Evolutionary conservation across 2,888 invertebrate genomes (phyloP), one percentile per base, ranked within the genome.

Genomic region (Drosophila meridiana): DNA sequence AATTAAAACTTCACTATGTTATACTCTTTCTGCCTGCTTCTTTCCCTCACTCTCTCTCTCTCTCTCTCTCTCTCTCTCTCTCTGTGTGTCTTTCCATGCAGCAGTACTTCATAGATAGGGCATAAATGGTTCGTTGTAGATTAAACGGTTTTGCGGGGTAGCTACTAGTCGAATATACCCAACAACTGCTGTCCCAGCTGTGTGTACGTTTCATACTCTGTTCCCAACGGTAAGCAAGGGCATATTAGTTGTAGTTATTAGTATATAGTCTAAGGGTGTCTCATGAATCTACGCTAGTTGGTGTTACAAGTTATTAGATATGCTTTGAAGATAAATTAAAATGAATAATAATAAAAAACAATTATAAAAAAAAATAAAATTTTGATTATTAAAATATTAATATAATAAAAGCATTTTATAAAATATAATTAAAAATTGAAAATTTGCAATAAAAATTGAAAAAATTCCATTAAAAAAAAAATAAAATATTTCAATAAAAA

Each of bases 121-220:
- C 20, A 7, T 52, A 13, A 38, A 38, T 6, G 7, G 20, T 36
- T 45, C 26, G 48, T 50, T 32, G 52, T 52, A 20, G 52, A 11
- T 52, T 20, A 20, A 11, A 20, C 32, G 6, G n/a, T 20, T 20
- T 20, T 52, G 34, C 7, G 38, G 53, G 53, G 53, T 38, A 28
- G 53, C 53, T 55, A 14, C 14, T 28, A 26, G 53, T 38, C 28
- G 38, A 8, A 28, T 28, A 38, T 53, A 38, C 53, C 26, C 53
- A 53, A 38, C 53, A 28, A 38, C 28, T 38, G 53, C 53, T 38
- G 26, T 38, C 38, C 26, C 7, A 55, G 38, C 38, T 38, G 38
- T 38, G 13, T 11, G 48, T 50, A 32, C 20, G 14, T 38, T 2
- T 38, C 14, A 28, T 38, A 55, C 53, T 38, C 38, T 55, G 53